Evolutionary conservation across 1,140 invertebrate species (phyloP).

Genomic region (Globodera rostochiensis): DNA sequence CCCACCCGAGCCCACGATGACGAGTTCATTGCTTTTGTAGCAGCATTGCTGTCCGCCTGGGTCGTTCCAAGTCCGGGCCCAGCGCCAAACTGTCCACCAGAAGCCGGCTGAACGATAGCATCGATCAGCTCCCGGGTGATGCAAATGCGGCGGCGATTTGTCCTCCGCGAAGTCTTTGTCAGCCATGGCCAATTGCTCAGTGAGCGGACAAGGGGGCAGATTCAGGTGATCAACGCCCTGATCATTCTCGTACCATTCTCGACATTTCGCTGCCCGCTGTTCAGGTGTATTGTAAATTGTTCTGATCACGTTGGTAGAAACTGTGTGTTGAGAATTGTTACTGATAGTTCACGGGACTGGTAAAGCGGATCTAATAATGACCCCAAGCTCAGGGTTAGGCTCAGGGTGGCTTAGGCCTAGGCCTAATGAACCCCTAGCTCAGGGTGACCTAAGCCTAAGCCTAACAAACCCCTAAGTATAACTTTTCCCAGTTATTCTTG

Average conservation of each 20-base stretch:
- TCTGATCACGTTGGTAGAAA: neutral
- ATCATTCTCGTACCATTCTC: neutral
- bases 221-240: neutral
- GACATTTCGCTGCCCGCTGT: neutral
- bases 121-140: neutral
- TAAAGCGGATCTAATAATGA: neutral
- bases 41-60: neutral
- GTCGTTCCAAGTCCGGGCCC: neutral
- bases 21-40: neutral
- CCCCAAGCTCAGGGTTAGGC: too few species aligned
- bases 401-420: too few species aligned
- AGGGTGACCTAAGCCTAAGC: too few species aligned
- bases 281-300: neutral
- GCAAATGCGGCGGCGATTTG: neutral
- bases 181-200: neutral
- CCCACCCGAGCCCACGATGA: neutral
- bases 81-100: neutral
- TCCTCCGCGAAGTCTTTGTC: neutral
- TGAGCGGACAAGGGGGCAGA: neutral
- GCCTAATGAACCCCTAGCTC: too few species aligned
- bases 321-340: neutral
- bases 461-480: too few species aligned
- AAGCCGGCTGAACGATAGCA: neutral
- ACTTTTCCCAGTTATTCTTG: too few species aligned
- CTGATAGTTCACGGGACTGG: neutral